Evolutionary conservation across 64 coral and sea anemone species (phyloP), one percentile per base, ranked within the genome.

Genomic region (Actinia tenebrosa): DNA sequence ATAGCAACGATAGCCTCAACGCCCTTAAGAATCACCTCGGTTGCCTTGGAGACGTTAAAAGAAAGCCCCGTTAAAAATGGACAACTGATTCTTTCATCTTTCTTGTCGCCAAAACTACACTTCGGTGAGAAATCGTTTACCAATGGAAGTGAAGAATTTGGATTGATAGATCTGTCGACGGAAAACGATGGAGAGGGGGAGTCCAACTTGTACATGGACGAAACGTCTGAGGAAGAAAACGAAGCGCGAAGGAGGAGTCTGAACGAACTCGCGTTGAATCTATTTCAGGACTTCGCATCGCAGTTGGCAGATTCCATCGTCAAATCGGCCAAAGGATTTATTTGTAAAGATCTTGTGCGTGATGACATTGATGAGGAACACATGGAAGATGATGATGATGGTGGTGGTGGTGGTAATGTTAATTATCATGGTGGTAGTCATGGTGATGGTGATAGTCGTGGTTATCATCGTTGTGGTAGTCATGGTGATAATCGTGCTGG

Each of bases 31-130:
- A 62, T 63, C 44, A 79, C 71, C 3, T 23, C 87, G 37, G 69
- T 56, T 56, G 77, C 86, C 10, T 89, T 87, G 83, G 91, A 86
- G 64, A 15, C 68, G 44, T 89, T 92, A 17, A 53, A 64, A 37
- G 75, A 89, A 19, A 92, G 86, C 71, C 91, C 91, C 26, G 91
- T 92, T 0, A 89, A 89, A 63, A 84, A 85, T 56, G 66, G 79
- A 0, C 50, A 64, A 44, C 63, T n/a, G 62, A 43, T 42, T 55
- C 83, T 59, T 42, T 42, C 50, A 3, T 46, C 52, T 2, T 42
- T 55, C 6, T 59, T 85, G 20, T 85, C 83, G 26, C 6, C 44
- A 16, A 85, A 45, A 53, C 14, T 16, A 45, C 53, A 45, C 45
- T 2, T 53, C 43, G 44, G 20, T 16, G 44, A 81, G 8, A 50